These are phyloP conservation scores for Abscondita cerata DNA, from an alignment of 2,888 invertebrate genomes.

Conservation along the genomic window DNA sequence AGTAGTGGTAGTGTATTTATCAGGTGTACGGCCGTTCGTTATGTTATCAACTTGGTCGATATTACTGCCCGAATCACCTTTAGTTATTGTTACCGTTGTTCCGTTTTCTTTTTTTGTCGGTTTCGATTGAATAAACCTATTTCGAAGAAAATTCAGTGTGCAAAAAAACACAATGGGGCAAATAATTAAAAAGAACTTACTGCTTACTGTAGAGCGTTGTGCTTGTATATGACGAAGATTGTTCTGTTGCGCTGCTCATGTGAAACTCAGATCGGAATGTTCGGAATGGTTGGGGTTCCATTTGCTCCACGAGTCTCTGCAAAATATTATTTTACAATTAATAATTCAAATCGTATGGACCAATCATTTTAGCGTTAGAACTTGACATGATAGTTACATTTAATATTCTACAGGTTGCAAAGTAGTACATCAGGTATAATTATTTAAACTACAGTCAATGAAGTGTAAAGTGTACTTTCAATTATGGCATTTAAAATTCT, in stretches of 20 bases:
- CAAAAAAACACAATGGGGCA: too few species aligned
- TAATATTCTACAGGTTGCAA: too few species aligned
- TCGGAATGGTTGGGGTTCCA: slow-evolving; percentile 74
- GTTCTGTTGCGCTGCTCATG: slow-evolving; percentile 70
- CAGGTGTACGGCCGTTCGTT: slow-evolving; percentile 55
- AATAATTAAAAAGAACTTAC: slow-evolving; percentile 62
- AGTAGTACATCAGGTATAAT: too few species aligned
- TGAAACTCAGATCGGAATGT: slow-evolving; percentile 87
- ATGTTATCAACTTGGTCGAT: slow-evolving; percentile 51
- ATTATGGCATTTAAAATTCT: too few species aligned
- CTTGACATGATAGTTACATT: too few species aligned
- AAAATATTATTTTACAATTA: slow-evolving; percentile 35
- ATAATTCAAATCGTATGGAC: too few species aligned
- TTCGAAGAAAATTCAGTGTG: neutral
- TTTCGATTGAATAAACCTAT: slow-evolving; percentile 42
- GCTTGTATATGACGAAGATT: slow-evolving; percentile 66
- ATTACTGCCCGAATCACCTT: slow-evolving; percentile 42
- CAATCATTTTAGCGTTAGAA: too few species aligned
- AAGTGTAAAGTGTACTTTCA: too few species aligned
- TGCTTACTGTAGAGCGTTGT: slow-evolving; percentile 68
- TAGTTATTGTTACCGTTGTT: slow-evolving; percentile 50
- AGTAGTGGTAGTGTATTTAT: slow-evolving; percentile 64
- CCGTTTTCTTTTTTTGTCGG: slow-evolving; percentile 52
- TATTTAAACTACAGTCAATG: too few species aligned
- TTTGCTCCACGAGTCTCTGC: slow-evolving; percentile 72